Base-by-base conservation (phyloP, 2,888 invertebrate species). In the Tholera decimalis region DNA sequence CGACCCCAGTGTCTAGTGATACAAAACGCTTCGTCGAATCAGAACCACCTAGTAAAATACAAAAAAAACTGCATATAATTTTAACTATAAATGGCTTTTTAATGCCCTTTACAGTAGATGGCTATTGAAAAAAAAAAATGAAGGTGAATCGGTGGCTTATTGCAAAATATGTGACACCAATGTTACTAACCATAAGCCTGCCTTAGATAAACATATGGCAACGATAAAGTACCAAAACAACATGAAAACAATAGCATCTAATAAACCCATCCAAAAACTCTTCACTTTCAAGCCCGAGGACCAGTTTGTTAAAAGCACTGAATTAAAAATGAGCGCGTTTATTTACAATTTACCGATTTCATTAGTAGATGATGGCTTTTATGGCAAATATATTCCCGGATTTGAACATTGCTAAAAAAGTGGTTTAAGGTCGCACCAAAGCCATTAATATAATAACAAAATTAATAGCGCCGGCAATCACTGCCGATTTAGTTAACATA, bases 31-130 rank as follows among this genome's bases (percentile, higher is more conserved):
- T 28, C 28, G 28, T 28, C 28, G 46, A 46, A 46, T 26, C 46
- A 46, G 46, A n/a, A 8, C n/a, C 26, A 46, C 46, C 26, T 46
- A 26, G 2, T 46, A 46, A 46, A 46, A 46, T 26, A 46, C 26
- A 24, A 46, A 46, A 46, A 46, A 46, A 26, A 8, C 24, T 46
- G 33, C 37, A 15, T 56, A 56, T 58, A 47, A 58, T 47, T 58
- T 47, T 37, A 58, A 58, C 39, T 47, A 58, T 49, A 43, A 49
- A 46, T 58, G 58, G 58, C 58, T 49, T 46, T 44, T n/a, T 43
- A 22, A 33, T 22, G 28, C 44, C 30, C 33, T 35, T 44, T 46
- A 44, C 33, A 44, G 44, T 44, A 56, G 44, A 56, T 56, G 56
- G 56, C 33, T 56, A 18, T 18, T 18, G 44, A 56, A 56, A 44